Evolutionary conservation across 2,888 invertebrate species (phyloP), one percentile per base, ranked within the genome.

Genomic region (Caenorhabditis parvicauda): DNA sequence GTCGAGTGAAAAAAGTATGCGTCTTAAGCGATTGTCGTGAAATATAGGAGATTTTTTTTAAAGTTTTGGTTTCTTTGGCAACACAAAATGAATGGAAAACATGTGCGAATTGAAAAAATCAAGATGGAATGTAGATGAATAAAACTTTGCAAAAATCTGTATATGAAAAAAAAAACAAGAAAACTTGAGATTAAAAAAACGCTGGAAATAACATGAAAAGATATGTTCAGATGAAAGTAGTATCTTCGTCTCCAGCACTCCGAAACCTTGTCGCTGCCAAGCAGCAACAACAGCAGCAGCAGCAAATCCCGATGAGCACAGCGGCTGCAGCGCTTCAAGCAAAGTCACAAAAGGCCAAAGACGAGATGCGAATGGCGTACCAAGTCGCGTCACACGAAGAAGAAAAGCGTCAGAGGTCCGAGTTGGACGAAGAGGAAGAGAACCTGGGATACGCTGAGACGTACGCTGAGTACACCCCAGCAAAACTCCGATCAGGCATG

Each of bases 401-500:
- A 3, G 2, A 47, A 29, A 22, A 35, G 37, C 62, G 58, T 35
- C 27, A 58, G 22, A 48, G 59, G 37, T 57, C 59, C 19, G 61
- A 65, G 28, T 48, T 66, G 41, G 72, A 69, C 35, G 72, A 72
- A 38, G 72, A 72, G 65, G 93, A 92, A 70, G 94, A 95, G 80
- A 93, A 94, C 79, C 88, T 96, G 87, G 95, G 94, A 14, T 92
- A 95, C 19, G 94, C 95, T 0, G 98, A 98, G 83, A 98, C 96
- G 0, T 98, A 96, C 81, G 90, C 93, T 5, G 94, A 96, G 80
- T 99, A 98, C 82, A 92, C 92, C 90, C 98, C 98, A 1, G 87
- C 90, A 0, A 98, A 98, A 86, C 85, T 81, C 44, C 70, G 77
- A 25, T 80, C 79, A 4, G 98, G 98, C 12, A 88, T 88, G 75